Evolutionary conservation across 2,888 invertebrate species (phyloP).

Genomic region (Pachycephus smyrnensis): DNA sequence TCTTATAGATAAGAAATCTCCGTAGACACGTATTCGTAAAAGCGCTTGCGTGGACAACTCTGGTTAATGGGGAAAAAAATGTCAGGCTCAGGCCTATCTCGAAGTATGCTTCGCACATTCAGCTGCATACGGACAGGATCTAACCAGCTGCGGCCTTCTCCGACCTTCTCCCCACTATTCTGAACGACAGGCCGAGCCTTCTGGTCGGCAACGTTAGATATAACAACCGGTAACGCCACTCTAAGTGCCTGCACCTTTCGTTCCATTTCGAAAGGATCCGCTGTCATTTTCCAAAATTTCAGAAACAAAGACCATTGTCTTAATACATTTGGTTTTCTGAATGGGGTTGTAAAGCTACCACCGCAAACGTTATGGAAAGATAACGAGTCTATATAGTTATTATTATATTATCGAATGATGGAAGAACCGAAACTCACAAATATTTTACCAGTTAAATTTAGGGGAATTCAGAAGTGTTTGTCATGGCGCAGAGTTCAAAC

Average conservation of each 20-base stretch:
- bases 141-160: conserved; percentile 63
- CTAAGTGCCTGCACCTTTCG: conserved; percentile 29
- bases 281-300: background rate
- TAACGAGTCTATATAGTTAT: background rate
- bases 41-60: conserved; percentile 43
- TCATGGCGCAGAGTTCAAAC: no score
- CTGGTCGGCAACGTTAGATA: conserved; percentile 26
- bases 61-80: conserved; percentile 21
- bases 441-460: no score
- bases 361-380: background rate
- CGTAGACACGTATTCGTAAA: background rate
- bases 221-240: conserved; percentile 36
- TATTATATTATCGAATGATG: no score
- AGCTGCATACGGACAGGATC: conserved; percentile 44
- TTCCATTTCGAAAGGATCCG: conserved; percentile 3
- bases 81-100: conserved; percentile 15
- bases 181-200: conserved; percentile 27
- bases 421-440: no score
- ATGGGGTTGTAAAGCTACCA: background rate
- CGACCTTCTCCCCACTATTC: conserved; percentile 60
- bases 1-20: background rate
- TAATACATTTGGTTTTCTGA: background rate
- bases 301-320: background rate
- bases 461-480: no score
- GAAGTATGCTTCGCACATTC: conserved; percentile 37